Base-by-base conservation (phyloP, 2,888 invertebrate genomes). In the Eupithecia vulgata region DNA sequence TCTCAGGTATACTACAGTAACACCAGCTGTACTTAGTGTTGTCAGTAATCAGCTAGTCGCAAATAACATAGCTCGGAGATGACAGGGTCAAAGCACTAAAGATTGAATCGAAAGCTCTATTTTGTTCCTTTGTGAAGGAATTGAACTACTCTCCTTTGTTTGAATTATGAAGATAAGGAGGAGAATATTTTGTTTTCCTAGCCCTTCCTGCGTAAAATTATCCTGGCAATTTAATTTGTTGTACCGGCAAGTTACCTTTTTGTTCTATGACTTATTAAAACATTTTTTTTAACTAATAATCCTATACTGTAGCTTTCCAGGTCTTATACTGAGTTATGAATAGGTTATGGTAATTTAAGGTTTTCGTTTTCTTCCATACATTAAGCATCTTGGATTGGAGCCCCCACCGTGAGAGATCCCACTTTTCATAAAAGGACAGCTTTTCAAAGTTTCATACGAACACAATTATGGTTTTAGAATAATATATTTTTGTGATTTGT, bases 11-110 rank as follows among this genome's bases (percentile, higher is more conserved):
- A 59, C 59, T n/a, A 6, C 30, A 59, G 21, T 30, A n/a, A 30
- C 10, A 52, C 57, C 57, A 57, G 25, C 30, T 61, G 30, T 59
- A 30, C 30, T 59, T 34, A 61, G 25, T 66, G 17, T 34, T 25
- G 61, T 25, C 45, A 73, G 59, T 73, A 70, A 69, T 70, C 45
- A 70, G 64, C 67, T 48, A 61, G 35, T 71, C 67, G 68, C 71
- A 74, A 71, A 69, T 71, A 71, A 74, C 64, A 71, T 40, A 65
- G 68, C 68, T 70, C 40, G 37, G 21, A 57, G 64, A 64, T 35
- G 52, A 57, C 21, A 40, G 35, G 61, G 64, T 71, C 71, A 68
- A 68, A 61, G 68, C 52, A 62, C 71, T 40, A 8, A 17, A 21
- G 45, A 21, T 57, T 57, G 25, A 57, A 57, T 57, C 21, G 21